A percentile compares a stretch with the other conserved stretches of the same genome.
These are phyloP conservation scores for Delphinus delphis DNA, from an alignment of 2,113 vertebrate genomes.

Conservation along the genomic window DNA sequence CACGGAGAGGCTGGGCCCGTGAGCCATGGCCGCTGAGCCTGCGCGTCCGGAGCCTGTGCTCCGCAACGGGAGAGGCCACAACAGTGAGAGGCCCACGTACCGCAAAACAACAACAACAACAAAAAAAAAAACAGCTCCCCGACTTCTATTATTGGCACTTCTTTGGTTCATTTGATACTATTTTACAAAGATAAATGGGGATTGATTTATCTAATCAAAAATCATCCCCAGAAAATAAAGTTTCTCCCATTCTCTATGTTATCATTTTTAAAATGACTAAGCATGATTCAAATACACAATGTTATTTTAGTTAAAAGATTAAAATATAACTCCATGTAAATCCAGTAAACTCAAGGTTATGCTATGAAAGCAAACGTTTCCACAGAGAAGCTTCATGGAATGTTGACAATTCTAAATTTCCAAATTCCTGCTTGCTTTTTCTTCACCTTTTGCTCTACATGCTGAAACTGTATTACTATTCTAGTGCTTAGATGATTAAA, in stretches of 20 bases:
- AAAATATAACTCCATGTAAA: neutral
- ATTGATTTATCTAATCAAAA: neutral
- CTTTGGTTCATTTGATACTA: neutral
- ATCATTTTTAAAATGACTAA: neutral
- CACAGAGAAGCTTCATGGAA: neutral
- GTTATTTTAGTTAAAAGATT: neutral
- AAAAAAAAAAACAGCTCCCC: neutral
- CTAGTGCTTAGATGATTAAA: neutral
- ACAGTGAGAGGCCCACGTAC: no score
- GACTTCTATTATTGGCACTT: neutral
- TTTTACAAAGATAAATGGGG: neutral
- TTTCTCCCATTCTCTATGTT: neutral
- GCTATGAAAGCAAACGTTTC: neutral
- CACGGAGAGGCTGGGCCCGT: no score
- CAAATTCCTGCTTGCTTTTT: neutral
- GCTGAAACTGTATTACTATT: neutral
- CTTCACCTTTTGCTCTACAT: neutral
- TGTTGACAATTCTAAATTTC: neutral
- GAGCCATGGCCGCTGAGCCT: no score
- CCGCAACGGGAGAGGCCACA: no score
- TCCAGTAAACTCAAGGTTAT: neutral
- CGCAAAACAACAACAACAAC: no score
- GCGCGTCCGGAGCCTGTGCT: no score
- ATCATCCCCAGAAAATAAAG: neutral
- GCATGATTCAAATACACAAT: neutral